A percentile compares a stretch with the other conserved stretches of the same genome.
These are phyloP conservation scores for Albula goreensis DNA, from an alignment of 2,113 vertebrate species.

Conservation along the genomic window DNA sequence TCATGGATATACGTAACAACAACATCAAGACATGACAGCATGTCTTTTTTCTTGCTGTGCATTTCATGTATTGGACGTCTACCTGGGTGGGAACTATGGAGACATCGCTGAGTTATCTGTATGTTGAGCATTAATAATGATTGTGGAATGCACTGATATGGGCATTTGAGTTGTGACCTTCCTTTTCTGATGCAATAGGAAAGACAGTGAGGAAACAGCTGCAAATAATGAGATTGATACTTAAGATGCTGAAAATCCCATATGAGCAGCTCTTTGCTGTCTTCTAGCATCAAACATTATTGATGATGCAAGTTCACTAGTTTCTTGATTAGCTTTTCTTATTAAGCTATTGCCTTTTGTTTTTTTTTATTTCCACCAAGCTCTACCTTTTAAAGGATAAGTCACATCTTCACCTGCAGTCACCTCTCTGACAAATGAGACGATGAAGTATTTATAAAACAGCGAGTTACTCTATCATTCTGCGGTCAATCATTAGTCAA, in stretches of 20 bases:
- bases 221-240: neutral
- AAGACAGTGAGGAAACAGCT: neutral
- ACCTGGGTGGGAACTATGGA: neutral
- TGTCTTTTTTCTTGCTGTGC: neutral
- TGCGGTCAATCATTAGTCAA: too few relatives aligned
- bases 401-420: too few relatives aligned
- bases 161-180: neutral
- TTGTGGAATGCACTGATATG: neutral
- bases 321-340: too few relatives aligned
- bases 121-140: neutral
- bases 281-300: too few relatives aligned
- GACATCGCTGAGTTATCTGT: neutral
- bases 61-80: neutral
- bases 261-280: neutral
- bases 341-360: too few relatives aligned
- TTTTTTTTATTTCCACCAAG: too few relatives aligned
- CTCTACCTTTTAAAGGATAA: too few relatives aligned
- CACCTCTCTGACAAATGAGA: too few relatives aligned
- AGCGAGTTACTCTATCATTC: too few relatives aligned
- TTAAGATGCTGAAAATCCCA: neutral
- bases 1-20: neutral
- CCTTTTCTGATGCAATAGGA: neutral
- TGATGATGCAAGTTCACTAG: too few relatives aligned
- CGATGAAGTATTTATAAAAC: too few relatives aligned
- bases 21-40: neutral